A percentile compares a stretch with the other conserved stretches of the same genome.
These are phyloP conservation scores for Pandemis heparana DNA, from an alignment of 2,888 invertebrate genomes.

Conservation along the genomic window DNA sequence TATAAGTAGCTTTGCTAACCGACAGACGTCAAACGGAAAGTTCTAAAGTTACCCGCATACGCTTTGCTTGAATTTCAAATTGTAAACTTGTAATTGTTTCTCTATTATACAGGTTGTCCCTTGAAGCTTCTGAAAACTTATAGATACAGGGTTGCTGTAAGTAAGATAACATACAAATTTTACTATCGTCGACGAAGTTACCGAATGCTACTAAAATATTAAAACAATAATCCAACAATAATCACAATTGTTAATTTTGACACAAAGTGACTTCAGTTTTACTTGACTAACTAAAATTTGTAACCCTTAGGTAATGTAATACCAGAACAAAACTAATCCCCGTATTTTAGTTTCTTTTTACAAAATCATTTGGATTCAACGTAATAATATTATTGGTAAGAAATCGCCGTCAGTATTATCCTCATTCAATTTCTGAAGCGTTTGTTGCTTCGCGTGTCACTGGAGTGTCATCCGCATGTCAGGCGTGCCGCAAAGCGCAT, in stretches of 20 bases:
- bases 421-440: neutral
- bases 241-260: too few relatives aligned
- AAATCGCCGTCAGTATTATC: neutral
- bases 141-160: neutral
- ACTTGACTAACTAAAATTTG: too few relatives aligned
- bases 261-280: too few relatives aligned
- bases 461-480: slow-evolving; percentile 41
- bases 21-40: slow-evolving; percentile 33
- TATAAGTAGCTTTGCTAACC: slow-evolving; percentile 29
- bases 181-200: too few relatives aligned
- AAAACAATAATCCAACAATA: too few relatives aligned
- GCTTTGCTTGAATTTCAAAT: slow-evolving; percentile 39
- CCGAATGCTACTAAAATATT: too few relatives aligned
- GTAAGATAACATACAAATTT: too few relatives aligned
- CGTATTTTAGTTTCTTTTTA: neutral
- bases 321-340: too few relatives aligned
- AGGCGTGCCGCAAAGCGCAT: slow-evolving; percentile 24
- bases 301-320: too few relatives aligned
- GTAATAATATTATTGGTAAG: neutral
- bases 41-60: slow-evolving; percentile 45
- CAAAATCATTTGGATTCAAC: neutral
- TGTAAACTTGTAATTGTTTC: slow-evolving; percentile 21
- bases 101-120: neutral
- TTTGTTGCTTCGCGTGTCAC: slow-evolving; percentile 44
- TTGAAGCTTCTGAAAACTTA: neutral